These are phyloP conservation scores for Dipodomys spectabilis DNA, from an alignment of 2,113 vertebrate genomes.

Conservation along the genomic window DNA sequence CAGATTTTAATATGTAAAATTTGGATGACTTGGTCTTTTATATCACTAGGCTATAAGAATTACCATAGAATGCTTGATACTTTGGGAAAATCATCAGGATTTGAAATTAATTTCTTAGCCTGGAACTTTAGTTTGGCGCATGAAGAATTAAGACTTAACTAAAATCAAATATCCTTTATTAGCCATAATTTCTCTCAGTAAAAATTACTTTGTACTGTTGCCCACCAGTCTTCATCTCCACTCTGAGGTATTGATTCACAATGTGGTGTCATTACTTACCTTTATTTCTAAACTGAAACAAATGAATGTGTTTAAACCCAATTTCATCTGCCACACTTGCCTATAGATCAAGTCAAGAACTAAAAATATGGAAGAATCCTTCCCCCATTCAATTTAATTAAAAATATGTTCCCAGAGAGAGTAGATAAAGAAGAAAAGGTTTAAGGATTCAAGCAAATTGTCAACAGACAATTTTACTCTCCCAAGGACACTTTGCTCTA, in stretches of 20 bases:
- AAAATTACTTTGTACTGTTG: slow-evolving; percentile 52
- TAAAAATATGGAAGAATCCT: slow-evolving; percentile 44
- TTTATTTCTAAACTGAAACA: slow-evolving; percentile 65
- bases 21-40: slow-evolving; percentile 40
- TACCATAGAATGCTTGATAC: slow-evolving; percentile 64
- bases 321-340: slow-evolving; percentile 52
- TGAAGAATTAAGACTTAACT: slow-evolving; percentile 73
- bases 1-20: slow-evolving; percentile 64
- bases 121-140: slow-evolving; percentile 73
- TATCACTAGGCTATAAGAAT: slow-evolving; percentile 61
- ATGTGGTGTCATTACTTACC: neutral
- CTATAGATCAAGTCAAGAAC: slow-evolving; percentile 41
- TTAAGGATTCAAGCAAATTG: slow-evolving; percentile 17
- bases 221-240: neutral
- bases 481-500: neutral
- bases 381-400: neutral
- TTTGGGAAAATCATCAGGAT: slow-evolving; percentile 71
- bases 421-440: neutral
- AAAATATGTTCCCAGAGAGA: slow-evolving; percentile 53
- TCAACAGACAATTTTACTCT: slow-evolving; percentile 18
- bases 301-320: slow-evolving; percentile 52
- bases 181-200: slow-evolving; percentile 55
- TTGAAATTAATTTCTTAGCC: slow-evolving; percentile 77
- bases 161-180: slow-evolving; percentile 75
- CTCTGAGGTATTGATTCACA: slow-evolving; percentile 47